Evolutionary conservation across 2,113 vertebrate species (phyloP).

Genomic region (Grallaria varia): DNA sequence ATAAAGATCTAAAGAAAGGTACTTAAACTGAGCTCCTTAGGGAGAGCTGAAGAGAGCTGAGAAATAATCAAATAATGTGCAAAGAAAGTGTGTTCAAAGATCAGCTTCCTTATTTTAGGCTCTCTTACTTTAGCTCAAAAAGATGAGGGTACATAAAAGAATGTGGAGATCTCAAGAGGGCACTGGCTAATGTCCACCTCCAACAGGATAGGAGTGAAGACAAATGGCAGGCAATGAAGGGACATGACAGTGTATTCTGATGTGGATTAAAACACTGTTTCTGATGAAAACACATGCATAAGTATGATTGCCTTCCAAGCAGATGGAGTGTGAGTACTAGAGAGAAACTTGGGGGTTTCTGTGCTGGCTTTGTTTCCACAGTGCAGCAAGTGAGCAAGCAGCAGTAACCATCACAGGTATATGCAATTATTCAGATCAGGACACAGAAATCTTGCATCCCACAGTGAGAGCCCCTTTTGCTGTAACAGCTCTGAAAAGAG

Average conservation of each 20-base stretch:
- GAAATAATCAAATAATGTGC: background rate
- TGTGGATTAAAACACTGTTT: background rate
- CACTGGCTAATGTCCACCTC: accelerated
- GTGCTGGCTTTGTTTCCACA: background rate
- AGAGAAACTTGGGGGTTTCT: background rate
- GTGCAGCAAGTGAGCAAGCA: background rate
- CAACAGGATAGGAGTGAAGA: background rate
- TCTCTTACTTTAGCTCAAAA: background rate
- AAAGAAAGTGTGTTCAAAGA: background rate
- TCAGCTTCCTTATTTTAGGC: background rate
- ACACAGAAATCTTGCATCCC: background rate
- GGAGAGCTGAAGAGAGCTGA: background rate
- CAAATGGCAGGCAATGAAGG: background rate
- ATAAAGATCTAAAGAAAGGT: background rate
- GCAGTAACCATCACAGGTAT: background rate
- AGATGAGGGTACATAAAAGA: background rate
- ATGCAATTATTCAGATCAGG: background rate
- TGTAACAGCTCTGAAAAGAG: background rate
- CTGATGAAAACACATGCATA: background rate
- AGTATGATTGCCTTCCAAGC: background rate
- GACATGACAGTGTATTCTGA: background rate
- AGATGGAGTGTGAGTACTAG: background rate
- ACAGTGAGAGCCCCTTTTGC: background rate
- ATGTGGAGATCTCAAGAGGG: background rate
- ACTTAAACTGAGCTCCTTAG: background rate